Base-by-base conservation (phyloP, 2,888 invertebrate species). In the Thecophora atra region DNA sequence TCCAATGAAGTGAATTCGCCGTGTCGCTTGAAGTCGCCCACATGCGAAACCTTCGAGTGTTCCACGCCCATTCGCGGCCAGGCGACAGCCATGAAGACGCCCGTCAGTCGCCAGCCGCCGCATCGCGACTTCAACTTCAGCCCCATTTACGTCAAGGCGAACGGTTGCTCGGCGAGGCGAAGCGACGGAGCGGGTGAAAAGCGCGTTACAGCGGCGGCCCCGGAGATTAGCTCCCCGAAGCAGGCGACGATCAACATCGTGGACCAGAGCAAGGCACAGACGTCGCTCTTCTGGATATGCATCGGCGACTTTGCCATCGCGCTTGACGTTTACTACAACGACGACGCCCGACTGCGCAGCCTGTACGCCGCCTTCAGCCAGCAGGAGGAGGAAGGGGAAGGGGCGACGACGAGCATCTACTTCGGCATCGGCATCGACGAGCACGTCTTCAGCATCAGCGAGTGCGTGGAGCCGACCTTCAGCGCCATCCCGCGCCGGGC, bases 341-440 rank as follows among this genome's bases (percentile, higher is more conserved):
- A 78, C 0, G 42, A 72, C 0, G 80, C 80, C 2, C 78, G 82
- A 3, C 24, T 85, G 37, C 79, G 78, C 17, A 70, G 81, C 24
- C 76, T 84, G 0, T 80, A 82, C 60, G 79, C 84, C 19, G 82
- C 82, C 37, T 85, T 84, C 21, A 78, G 77, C 0, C 82, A 84
- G 52, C 82, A 81, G 63, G 80, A 78, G 17, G 79, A 76, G 62
- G 82, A 83, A 21, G 73, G 78, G 1, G 77, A 77, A 0, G 81
- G 79, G 13, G 70, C 84, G 4, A 78, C 47, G 5, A 7, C 44
- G 13, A 13, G 13, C 7, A 44, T 13, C 44, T n/a, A 54, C 11
- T 54, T 21, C 13, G 78, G 80, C 60, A 84, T 85, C 26, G 85
- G 85, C 70, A 83, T 85, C 24, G 85, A 85, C 70, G 78, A 79